Evolutionary conservation across 2,113 vertebrate species (phyloP), one percentile per base, ranked within the genome.

Genomic region (Trogon melanurus): DNA sequence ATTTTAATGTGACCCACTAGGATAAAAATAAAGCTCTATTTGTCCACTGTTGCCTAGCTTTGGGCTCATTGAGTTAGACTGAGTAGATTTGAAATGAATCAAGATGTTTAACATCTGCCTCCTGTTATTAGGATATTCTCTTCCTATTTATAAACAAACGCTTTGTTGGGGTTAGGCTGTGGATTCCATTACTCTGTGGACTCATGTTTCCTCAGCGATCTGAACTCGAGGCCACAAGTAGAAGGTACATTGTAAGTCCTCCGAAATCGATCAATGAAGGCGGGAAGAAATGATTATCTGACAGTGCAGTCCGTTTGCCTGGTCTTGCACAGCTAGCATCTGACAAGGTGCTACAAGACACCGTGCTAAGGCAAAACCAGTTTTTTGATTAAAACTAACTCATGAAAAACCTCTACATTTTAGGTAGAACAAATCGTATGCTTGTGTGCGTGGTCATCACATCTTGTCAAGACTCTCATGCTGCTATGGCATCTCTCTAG

Each of bases 101-200:
- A 98, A 97, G 96, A 97, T 97, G 96, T 96, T 97, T 91, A 97
- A 97, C 98, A 98, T 97, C 96, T 98, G 97, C 92, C 96, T 97
- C 74, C 80, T 95, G 97, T 97, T 98, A 97, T 97, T 97, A 97
- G 88, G 94, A 97, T 96, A 95, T 90, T 97, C 81, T 96, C 93
- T 96, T 95, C 93, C 91, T 97, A 97, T 97, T 98, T 98, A 97
- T 97, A 97, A 98, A 98, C 95, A 98, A 98, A 97, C 3, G 58
- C 87, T 97, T 96, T 95, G 91, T 91, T 97, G 83, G 38, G 84
- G 85, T 97, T 96, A 94, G 85, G 89, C 80, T 94, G 85, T 2
- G 2, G 93, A 96, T 97, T 96, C 96, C 96, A 91, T 19, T 38
- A 67, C 89, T 97, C 78, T 53, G n/a, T 17, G 53, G 70, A 89